Conservation (phyloP, 1,140 invertebrate species). For the Pseudobourletiella spinata region DNA sequence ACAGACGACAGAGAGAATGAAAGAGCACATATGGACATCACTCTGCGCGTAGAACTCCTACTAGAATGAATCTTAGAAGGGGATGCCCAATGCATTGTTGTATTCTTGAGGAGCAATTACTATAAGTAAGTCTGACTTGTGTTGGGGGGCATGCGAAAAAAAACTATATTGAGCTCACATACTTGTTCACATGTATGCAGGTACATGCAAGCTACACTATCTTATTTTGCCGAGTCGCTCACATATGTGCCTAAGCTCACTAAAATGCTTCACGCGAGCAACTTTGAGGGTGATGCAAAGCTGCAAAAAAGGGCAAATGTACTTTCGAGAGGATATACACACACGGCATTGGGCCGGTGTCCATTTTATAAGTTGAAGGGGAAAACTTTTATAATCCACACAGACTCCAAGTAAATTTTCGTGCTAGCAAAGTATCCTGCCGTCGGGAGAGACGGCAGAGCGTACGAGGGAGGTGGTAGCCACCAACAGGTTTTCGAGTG, state of each 20-base stretch:
- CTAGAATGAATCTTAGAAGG: background rate
- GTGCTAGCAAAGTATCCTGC: background rate
- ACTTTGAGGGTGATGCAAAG: background rate
- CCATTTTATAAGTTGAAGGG: background rate
- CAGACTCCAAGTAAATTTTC: background rate
- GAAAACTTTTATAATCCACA: background rate
- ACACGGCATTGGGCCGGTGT: background rate
- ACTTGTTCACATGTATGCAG: no score
- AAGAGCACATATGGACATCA: background rate
- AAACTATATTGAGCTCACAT: no score
- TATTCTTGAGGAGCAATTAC: background rate
- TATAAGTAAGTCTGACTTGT: background rate
- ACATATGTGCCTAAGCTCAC: background rate
- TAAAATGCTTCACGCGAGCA: background rate
- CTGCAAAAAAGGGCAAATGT: background rate
- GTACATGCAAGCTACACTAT: no score
- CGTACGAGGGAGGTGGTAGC: background rate
- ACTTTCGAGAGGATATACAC: no score
- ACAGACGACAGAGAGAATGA: no score
- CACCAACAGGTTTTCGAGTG: slow-evolving; percentile 5
- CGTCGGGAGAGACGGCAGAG: no score
- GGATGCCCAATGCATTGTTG: background rate
- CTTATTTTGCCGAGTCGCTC: no score
- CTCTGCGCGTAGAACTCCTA: background rate
- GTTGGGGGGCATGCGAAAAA: background rate